Evolutionary conservation across 2,113 vertebrate genomes (phyloP), one percentile per base, ranked within the genome.

Genomic region (Penelope pileata): DNA sequence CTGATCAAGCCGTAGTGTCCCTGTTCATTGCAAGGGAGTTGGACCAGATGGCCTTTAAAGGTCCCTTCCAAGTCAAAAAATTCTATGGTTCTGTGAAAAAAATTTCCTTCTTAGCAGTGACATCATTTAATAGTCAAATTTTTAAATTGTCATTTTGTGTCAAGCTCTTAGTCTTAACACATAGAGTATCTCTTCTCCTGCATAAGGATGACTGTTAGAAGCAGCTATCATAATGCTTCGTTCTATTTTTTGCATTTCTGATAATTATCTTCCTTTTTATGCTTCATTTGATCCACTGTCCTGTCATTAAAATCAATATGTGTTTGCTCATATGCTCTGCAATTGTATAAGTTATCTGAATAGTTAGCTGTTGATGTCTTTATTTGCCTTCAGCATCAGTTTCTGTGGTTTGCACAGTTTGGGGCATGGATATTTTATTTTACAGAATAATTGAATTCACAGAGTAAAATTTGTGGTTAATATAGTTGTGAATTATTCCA

Each of bases 381-480:
- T 78, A 86, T 75, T 78, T 91, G 68, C 58, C 40, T 78, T 83
- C 53, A 56, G 23, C 62, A 68, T 7, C 18, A 26, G 19, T 63
- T 83, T 86, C 30, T 26, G 18, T 79, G 40, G 43, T 88, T 94
- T 78, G 27, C 12, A 67, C 18, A 34, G 27, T 78, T 95, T 51
- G 77, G 21, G 24, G 9, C 27, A 68, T 26, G 47, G 76, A 50
- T 24, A 34, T 51, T 86, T 95, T 91, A 70, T 94, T 87, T 95
- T 66, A 90, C 91, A 86, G 42, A 89, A 87, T 86, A 88, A 90
- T 88, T 78, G 24, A 95, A 96, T 86, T 78, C 73, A 72, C 53
- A 53, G 53, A 81, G 73, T 86, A 90, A 81, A 95, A 96, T 78
- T 93, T 94, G 34, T 93, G 88, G 96, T 94, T 96, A 96, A 96